Percentiles rank a stretch among this genome's conserved stretches.
These are phyloP conservation scores for Champsocephalus esox DNA, from an alignment of 2,797 vertebrate genomes.

Conservation along the genomic window DNA sequence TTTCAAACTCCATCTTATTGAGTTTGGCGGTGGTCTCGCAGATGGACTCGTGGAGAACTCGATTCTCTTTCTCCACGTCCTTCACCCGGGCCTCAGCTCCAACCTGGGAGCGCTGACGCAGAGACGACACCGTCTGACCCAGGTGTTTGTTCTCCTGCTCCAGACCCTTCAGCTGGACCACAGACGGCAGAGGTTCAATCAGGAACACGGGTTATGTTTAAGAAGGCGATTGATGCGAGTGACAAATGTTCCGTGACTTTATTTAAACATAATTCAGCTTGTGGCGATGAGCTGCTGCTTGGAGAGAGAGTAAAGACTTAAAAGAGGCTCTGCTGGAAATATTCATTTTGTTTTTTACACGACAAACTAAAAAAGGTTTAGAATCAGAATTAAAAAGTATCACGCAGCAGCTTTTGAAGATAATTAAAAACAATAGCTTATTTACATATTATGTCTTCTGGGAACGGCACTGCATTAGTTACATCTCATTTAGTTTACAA, in stretches of 20 bases:
- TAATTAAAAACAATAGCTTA: neutral
- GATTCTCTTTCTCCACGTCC: conserved; percentile 97
- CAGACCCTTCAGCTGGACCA: conserved; percentile 90
- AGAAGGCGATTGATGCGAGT: neutral
- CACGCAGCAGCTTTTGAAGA: neutral
- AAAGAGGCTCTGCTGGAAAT: conserved; percentile 1
- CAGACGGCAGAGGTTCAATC: conserved; percentile 5
- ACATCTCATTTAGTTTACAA: conserved; percentile 23
- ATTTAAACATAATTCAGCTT: neutral
- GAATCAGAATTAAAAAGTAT: neutral
- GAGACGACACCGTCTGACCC: conserved; percentile 91
- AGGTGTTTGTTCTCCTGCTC: conserved; percentile 97
- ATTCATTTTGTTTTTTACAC: conserved; percentile 10
- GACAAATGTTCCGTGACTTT: neutral
- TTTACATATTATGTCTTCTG: neutral
- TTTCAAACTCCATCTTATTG: conserved; percentile 95
- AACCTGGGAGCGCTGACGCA: conserved; percentile 95
- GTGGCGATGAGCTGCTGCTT: neutral
- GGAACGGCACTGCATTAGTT: conserved; percentile 1
- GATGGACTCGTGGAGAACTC: conserved; percentile 95
- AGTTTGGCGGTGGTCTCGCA: conserved; percentile 94
- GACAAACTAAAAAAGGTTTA: neutral
- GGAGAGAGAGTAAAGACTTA: neutral
- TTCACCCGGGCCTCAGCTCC: conserved; percentile 94
- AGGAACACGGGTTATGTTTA: rapidly evolving